Conservation (phyloP, 2,113 vertebrate species). For the Takifugu flavidus region DNA sequence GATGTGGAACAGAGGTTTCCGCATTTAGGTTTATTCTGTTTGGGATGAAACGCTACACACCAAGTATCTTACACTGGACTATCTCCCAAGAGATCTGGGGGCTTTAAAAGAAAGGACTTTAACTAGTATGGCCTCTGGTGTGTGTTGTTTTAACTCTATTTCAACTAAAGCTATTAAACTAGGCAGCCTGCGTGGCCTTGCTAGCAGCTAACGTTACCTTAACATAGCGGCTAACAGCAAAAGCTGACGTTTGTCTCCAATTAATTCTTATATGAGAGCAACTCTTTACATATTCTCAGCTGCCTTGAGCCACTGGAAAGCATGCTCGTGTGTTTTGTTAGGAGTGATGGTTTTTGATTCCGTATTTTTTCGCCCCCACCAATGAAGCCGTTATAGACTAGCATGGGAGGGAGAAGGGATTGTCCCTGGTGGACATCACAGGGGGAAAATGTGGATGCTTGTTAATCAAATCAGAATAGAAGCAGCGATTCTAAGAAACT, state of each 20-base stretch:
- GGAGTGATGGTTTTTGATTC: neutral
- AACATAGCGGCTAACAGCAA: slow-evolving; percentile 38
- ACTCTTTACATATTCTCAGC: no score
- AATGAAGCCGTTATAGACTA: slow-evolving; percentile 34
- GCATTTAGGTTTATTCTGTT: neutral
- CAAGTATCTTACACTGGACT: no score
- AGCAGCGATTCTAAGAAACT: neutral
- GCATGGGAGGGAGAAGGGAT: slow-evolving; percentile 36
- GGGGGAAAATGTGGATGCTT: slow-evolving; percentile 7
- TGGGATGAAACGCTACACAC: neutral
- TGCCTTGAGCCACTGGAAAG: neutral
- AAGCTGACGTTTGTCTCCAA: slow-evolving; percentile 3
- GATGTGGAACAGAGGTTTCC: neutral
- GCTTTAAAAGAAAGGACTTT: no score
- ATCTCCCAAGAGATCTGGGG: no score
- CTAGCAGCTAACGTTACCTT: slow-evolving; percentile 46
- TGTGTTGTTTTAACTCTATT: neutral
- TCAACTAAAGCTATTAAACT: slow-evolving; percentile 4
- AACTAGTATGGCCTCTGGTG: neutral
- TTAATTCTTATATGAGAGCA: neutral
- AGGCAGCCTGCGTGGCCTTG: slow-evolving; percentile 50
- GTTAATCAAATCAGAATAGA: neutral
- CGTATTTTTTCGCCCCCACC: neutral
- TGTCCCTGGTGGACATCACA: slow-evolving; percentile 39
- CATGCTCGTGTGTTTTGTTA: neutral